Conservation (phyloP, 1,140 invertebrate species). For the Zaprionus taronus region DNA sequence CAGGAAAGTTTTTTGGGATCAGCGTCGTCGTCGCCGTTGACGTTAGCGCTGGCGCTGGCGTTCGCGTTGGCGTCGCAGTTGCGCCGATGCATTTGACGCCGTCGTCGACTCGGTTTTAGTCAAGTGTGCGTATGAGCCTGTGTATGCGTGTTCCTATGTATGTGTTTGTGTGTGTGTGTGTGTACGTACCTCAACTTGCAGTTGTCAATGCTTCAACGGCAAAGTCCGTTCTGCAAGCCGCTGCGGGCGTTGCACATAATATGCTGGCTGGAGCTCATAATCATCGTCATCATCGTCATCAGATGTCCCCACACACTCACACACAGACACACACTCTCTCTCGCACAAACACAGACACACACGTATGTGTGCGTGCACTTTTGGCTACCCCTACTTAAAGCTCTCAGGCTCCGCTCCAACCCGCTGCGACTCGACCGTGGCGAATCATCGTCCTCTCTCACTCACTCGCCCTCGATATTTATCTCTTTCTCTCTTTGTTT, state of each 20-base stretch:
- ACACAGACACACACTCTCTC: conserved; percentile 11
- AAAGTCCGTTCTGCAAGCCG: conserved; percentile 75
- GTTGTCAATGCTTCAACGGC: conserved; percentile 73
- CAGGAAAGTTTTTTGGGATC: conserved; percentile 82
- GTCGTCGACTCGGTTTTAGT: conserved; percentile 31
- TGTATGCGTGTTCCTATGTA: conserved; percentile 2
- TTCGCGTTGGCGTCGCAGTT: conserved; percentile 21
- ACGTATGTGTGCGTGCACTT: conserved; percentile 26
- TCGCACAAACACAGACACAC: neutral
- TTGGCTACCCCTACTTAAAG: conserved; percentile 72
- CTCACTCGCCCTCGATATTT: neutral
- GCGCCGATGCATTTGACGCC: conserved; percentile 48
- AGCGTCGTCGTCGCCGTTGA: conserved; percentile 47
- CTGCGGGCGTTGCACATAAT: conserved; percentile 76
- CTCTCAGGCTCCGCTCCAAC: conserved; percentile 54
- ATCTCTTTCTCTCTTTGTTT: conserved; percentile 5
- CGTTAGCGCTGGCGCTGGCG: conserved; percentile 34
- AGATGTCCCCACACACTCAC: conserved; percentile 28
- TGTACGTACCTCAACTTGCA: conserved; percentile 43
- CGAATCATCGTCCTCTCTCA: conserved; percentile 20
- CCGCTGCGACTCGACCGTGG: conserved; percentile 7
- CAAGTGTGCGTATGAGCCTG: conserved; percentile 2
- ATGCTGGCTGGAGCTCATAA: conserved; percentile 70
- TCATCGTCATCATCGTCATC: conserved; percentile 51
- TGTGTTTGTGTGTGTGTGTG: conserved; percentile 17